Conservation (phyloP, 2,797 vertebrate genomes). For the Eulemur coronatus region DNA sequence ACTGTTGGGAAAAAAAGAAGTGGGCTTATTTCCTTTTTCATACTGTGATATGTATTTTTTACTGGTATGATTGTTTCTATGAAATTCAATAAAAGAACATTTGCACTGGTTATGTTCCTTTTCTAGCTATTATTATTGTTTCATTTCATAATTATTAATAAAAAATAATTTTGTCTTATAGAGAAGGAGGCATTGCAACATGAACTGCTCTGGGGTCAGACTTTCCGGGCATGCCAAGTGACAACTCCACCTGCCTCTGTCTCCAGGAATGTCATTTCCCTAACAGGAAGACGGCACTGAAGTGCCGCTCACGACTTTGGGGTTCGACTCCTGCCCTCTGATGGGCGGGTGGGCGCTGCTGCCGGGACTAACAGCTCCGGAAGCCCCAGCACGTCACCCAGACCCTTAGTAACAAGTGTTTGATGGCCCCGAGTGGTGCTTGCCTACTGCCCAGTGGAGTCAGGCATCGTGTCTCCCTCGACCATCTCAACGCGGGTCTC, state of each 20-base stretch:
- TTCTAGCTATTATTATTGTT: not conserved
- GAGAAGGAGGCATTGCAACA: not conserved
- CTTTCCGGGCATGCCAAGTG: fast-evolving
- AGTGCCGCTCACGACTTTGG: fast-evolving
- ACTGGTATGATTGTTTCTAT: not conserved
- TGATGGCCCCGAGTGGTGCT: not conserved
- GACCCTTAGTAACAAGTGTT: not conserved
- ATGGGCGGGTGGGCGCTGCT: not conserved
- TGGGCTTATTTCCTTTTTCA: not conserved
- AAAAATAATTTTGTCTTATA: not conserved
- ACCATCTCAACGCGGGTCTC: not conserved
- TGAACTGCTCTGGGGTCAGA: not conserved
- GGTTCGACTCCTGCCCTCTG: not conserved
- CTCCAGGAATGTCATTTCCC: not conserved
- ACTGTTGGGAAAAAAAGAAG: not conserved
- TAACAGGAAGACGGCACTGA: not conserved
- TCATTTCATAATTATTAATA: not conserved
- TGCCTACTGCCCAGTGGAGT: not conserved
- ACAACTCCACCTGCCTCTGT: not conserved
- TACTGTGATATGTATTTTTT: not conserved
- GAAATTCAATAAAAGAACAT: not conserved
- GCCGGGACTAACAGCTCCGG: not conserved
- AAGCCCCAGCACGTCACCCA: fast-evolving
- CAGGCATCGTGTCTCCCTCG: not conserved
- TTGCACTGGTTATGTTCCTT: not conserved